Conservation (phyloP, 2,888 invertebrate species). For the Papilio gigon region DNA sequence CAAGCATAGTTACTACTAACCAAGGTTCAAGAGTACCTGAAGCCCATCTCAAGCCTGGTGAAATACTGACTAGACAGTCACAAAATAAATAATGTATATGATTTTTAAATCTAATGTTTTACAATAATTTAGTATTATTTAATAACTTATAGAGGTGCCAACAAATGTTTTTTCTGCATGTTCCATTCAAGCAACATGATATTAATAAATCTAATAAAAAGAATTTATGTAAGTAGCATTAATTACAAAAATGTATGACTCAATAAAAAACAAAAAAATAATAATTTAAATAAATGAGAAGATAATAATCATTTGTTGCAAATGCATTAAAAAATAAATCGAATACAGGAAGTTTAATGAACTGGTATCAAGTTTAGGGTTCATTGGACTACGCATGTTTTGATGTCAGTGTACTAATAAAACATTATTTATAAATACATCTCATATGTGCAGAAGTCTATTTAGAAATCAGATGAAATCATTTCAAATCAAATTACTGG, state of each 20-base stretch:
- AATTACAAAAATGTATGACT: not conserved
- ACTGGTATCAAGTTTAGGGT: not conserved
- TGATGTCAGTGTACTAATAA: slow-evolving; percentile 18
- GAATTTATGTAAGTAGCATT: no score
- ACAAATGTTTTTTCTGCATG: no score
- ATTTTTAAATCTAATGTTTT: no score
- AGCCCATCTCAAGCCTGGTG: no score
- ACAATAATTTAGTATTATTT: no score
- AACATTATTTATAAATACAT: slow-evolving; percentile 18
- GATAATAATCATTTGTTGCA: not conserved
- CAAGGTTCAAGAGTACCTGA: no score
- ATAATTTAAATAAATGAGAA: not conserved
- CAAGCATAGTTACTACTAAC: no score
- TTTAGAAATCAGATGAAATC: not conserved
- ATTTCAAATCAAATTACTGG: not conserved
- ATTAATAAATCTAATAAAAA: no score
- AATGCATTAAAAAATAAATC: not conserved
- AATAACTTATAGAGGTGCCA: no score
- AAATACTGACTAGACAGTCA: no score
- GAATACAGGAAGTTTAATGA: slow-evolving; percentile 11
- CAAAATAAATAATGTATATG: no score
- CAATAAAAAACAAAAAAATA: not conserved
- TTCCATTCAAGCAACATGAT: no score
- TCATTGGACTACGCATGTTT: slow-evolving; percentile 15
- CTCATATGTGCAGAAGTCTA: not conserved